phyloP scores from a whole-genome alignment of 2,113 vertebrate species.

The Tetraodon nigroviridis region DNA sequence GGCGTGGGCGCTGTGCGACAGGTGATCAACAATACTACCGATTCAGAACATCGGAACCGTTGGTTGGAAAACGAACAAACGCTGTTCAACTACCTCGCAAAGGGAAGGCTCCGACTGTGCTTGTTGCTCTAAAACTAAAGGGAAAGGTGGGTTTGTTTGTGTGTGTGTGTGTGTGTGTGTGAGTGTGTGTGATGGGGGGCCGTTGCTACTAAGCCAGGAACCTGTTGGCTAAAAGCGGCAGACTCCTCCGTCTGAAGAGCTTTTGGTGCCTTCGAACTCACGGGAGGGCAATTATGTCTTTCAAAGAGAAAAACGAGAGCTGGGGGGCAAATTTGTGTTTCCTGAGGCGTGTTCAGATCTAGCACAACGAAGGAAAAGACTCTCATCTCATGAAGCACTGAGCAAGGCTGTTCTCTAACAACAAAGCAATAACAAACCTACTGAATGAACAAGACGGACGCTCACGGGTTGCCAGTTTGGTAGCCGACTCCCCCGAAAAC shows the following conservation, averaged over 20 bases:
- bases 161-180: slow-evolving; percentile 16
- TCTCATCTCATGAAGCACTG: slow-evolving; percentile 72
- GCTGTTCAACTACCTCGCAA: slow-evolving; percentile 68
- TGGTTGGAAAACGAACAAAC: slow-evolving; percentile 72
- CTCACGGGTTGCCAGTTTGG: slow-evolving; percentile 66
- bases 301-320: slow-evolving; percentile 5
- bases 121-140: slow-evolving; percentile 56
- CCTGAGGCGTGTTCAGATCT: slow-evolving; percentile 66
- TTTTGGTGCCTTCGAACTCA: too few relatives aligned
- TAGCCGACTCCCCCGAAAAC: slow-evolving; percentile 58
- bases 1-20: slow-evolving; percentile 69
- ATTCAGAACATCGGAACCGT: slow-evolving; percentile 70
- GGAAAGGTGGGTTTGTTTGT: slow-evolving; percentile 4
- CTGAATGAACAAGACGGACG: slow-evolving; percentile 75
- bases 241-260: slow-evolving; percentile 4
- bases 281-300: slow-evolving; percentile 16
- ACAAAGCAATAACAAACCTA: slow-evolving; percentile 77
- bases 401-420: slow-evolving; percentile 75
- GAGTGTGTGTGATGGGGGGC: slow-evolving; percentile 6
- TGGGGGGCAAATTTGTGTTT: slow-evolving; percentile 59
- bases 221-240: slow-evolving; percentile 24
- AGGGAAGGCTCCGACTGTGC: slow-evolving; percentile 71
- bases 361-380: slow-evolving; percentile 57
- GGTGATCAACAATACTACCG: slow-evolving; percentile 66
- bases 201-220: slow-evolving; percentile 34